Base-by-base conservation (phyloP, 2,113 vertebrate species). In the Guaruba guarouba region DNA sequence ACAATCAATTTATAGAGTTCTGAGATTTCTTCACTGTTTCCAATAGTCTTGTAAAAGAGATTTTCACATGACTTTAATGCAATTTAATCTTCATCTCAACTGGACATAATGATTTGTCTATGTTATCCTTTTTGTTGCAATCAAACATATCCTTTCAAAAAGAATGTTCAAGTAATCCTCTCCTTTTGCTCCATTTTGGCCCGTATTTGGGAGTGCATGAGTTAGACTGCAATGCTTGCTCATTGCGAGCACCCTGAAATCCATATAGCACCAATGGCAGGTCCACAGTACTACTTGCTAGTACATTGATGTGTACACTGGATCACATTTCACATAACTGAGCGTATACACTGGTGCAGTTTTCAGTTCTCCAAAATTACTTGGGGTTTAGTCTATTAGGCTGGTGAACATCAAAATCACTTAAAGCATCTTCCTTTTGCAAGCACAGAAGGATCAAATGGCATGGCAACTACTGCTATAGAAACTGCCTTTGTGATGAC, bases 331-430 rank as follows among this genome's bases (percentile, higher is more conserved):
- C 29, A 2, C 2, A 7, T 8, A 66, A 18, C 14, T 10, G 17
- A 67, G 54, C 18, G 2, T 0, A 0, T 6, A 9, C 3, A 6
- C 61, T 33, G 68, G 29, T 23, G 18, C 39, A 43, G 16, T 10
- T 31, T 67, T 83, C 28, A 57, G 2, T 4, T 59, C 28, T 43
- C 31, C 0, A 0, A 6, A 28, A 8, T 14, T 18, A 7, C 51
- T 37, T 71, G 8, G 8, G 5, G 7, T n/a, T 74, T 19, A 17
- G 28, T 14, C 44, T 62, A 37, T 8, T 52, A 7, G 5, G 68
- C 48, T 69, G 43, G 9, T 57, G 35, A 33, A 25, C 18, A 20
- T 51, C 13, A 55, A 10, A 11, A 39, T 49, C 52, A 3, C n/a
- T 49, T 31, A 17, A 14, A 55, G 66, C 23, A 10, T 39, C 16